Evolutionary conservation across 2,113 vertebrate species (phyloP).

Genomic region (Mixornis gularis): DNA sequence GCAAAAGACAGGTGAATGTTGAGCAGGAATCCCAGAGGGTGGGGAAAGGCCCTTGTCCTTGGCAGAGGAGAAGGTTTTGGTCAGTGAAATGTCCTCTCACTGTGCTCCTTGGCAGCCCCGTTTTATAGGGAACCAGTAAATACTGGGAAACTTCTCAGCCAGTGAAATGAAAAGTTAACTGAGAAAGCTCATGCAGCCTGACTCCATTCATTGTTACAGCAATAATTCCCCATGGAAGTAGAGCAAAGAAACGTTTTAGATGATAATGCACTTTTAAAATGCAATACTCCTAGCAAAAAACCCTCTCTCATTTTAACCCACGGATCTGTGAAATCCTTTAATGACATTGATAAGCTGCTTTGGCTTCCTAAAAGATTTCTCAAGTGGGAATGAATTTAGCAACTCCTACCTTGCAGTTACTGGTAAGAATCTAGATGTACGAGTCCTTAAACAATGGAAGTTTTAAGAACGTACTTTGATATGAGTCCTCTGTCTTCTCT

Average conservation of each 20-base stretch:
- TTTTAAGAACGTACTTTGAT: not conserved
- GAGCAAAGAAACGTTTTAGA: not conserved
- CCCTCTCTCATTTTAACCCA: not conserved
- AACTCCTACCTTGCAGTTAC: not conserved
- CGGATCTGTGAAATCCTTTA: not conserved
- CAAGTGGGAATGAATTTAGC: not conserved
- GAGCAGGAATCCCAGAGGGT: not conserved
- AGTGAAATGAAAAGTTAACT: not conserved
- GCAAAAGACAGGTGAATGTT: not conserved
- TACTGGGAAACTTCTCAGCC: not conserved
- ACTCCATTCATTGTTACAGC: not conserved
- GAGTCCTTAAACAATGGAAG: not conserved
- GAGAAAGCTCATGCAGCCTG: not conserved
- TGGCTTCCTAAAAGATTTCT: not conserved
- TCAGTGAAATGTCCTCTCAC: not conserved
- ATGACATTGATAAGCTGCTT: not conserved
- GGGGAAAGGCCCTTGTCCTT: not conserved
- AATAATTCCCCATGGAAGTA: not conserved
- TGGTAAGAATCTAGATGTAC: fast-evolving
- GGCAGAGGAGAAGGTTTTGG: fast-evolving
- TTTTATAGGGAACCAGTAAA: not conserved
- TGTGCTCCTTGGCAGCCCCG: not conserved
- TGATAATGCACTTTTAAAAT: not conserved
- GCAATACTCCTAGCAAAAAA: not conserved
- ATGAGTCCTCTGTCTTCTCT: not conserved